Base-by-base conservation (phyloP, 2,113 vertebrate species). In the Rhagologus leucostigma region DNA sequence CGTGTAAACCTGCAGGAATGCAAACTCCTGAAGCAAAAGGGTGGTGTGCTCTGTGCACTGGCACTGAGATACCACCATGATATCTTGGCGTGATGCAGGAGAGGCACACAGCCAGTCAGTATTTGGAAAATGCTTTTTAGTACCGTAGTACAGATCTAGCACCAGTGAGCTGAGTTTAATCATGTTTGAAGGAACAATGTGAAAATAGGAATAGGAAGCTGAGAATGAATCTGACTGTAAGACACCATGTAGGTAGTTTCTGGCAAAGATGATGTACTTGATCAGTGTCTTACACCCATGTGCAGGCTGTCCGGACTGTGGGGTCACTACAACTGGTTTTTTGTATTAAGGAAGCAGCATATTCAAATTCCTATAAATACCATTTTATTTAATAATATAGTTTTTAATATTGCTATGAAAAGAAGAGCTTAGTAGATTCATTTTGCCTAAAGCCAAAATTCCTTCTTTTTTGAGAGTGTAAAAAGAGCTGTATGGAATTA, bases 361-460 rank as follows among this genome's bases (percentile, higher is more conserved):
- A 50, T 78, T 60, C 64, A 76, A 76, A 65, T 84, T 85, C 32
- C 53, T 37, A 64, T 46, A 89, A 80, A 69, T 84, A n/a, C 0
- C 0, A 56, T 76, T 95, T 84, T 79, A 67, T 73, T 94, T 75
- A 91, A 85, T 42, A 3, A 46, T 62, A 23, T 62, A 59, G 60
- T 95, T 93, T 63, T 75, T n/a, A 88, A 88, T 91, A 70, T 60
- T 82, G 30, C 20, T 62, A 46, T 19, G 74, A 95, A 93, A 79
- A 64, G 12, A 94, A 78, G 57, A 47, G 42, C 47, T 94, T 92
- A 92, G 89, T 92, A 14, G 27, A 21, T 83, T 96, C 60, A 70
- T 70, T 93, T 95, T 94, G 57, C 55, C 74, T 67, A 60, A 74
- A 92, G 79, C 27, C 68, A 93, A 90, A 96, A 84, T 46, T 83